Percentiles rank a stretch among this genome's conserved stretches.
Evolutionary conservation across 2,797 vertebrate genomes (phyloP).

Genomic region (Acrossocheilus wenchowensis): DNA sequence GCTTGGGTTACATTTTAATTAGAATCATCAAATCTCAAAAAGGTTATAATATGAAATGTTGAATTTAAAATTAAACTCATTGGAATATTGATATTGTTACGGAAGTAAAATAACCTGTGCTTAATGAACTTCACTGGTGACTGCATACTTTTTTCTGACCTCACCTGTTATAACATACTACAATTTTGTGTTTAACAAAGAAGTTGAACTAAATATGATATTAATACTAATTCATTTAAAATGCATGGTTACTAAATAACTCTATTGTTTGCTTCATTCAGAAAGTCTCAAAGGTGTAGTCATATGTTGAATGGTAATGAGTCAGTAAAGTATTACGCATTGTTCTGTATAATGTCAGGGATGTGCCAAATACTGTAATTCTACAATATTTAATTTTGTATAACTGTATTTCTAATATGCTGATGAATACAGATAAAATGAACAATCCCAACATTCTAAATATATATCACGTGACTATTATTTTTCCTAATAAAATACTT

Average conservation of each 20-base stretch:
- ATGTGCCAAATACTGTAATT: neutral
- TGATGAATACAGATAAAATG: neutral
- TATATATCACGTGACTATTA: neutral
- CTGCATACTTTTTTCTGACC: neutral
- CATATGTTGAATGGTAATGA: neutral
- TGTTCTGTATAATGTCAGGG: neutral
- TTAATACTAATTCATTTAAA: neutral
- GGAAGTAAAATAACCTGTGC: neutral
- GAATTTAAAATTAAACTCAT: neutral
- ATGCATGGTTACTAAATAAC: neutral
- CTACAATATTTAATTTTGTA: too few species aligned
- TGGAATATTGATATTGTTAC: neutral
- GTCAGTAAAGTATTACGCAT: neutral
- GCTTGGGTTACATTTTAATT: neutral
- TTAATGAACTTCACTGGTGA: neutral
- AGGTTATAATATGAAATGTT: neutral
- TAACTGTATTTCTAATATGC: neutral
- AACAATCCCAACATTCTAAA: neutral
- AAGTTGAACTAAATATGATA: neutral
- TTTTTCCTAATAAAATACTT: neutral
- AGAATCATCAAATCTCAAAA: neutral
- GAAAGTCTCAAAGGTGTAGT: neutral
- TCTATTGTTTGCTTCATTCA: neutral
- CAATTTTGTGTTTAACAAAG: neutral
- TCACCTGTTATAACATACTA: neutral